Base-by-base conservation (phyloP, 2,888 invertebrate genomes). In the Mythimna albipuncta region DNA sequence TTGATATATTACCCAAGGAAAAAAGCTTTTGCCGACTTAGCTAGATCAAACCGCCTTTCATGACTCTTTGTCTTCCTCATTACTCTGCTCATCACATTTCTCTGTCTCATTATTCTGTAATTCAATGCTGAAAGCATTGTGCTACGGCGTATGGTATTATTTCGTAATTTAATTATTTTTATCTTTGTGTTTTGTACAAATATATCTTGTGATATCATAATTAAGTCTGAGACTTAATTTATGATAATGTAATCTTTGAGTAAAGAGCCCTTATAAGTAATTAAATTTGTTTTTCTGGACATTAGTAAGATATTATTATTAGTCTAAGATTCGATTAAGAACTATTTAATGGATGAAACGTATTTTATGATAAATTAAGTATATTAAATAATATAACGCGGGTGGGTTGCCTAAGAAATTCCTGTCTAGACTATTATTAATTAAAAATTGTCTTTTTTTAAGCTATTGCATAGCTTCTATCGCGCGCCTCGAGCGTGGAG, bases 1-100 rank as follows among this genome's bases (percentile, higher is more conserved):
- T 84, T 78, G 77, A 84, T 86, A 82, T 80, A 80, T 85, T 77
- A 75, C 71, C 55, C 26, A 59, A 57, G 54, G 55, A 73, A 82
- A 81, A 86, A 84, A 69, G 69, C 69, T 82, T 77, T 67, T 54
- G 72, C 54, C 57, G 75, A 77, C 77, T 80, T 76, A 76, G 65
- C 19, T 64, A 81, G 71, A 82, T 84, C 69, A 77, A 65, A 50
- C 68, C 54, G 66, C n/a, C 77, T 67, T 81, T 82, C 77, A 82
- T 84, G 71, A 71, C 57, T 65, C 58, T n/a, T 64, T 61, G 66
- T 58, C 44, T 66, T 32, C n/a, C 32, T 67, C 76, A 67, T 76
- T 64, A 64, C 61, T 76, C 26, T 64, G 64, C 55, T 50, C 44
- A 26, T 38, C 58, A 55, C 63, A 41, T 41, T 66, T 47, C 52